Percentiles rank a stretch among this genome's conserved stretches.
Conservation (phyloP, 1,140 invertebrate genomes). For the Ips nitidus region DNA sequence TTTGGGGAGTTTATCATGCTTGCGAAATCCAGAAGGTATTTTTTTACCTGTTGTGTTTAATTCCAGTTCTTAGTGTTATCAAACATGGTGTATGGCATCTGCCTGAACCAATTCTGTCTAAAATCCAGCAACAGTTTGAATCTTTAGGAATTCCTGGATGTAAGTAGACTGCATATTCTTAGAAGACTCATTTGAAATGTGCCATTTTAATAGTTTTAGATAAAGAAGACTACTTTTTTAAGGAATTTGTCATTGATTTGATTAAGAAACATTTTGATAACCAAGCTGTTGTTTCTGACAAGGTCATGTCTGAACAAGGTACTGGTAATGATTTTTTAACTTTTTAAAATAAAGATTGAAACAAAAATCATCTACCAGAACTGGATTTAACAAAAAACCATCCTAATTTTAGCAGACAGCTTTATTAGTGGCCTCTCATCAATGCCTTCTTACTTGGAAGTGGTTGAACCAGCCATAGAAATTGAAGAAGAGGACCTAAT, state of each 20-base stretch:
- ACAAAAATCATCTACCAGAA: neutral
- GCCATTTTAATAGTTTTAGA: neutral
- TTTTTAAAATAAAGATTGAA: neutral
- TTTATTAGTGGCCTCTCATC: constrained; percentile 41
- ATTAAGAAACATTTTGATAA: neutral
- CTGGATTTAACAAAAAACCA: neutral
- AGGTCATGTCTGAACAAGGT: too few relatives aligned
- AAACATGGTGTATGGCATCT: neutral
- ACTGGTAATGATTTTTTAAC: neutral
- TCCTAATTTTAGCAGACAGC: constrained; percentile 45
- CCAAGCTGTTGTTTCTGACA: neutral
- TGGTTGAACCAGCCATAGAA: constrained; percentile 36
- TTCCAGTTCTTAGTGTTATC: constrained; percentile 1
- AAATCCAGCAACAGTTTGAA: neutral
- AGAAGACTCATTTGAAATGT: neutral
- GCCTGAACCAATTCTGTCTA: neutral
- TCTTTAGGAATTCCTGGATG: constrained; percentile 12
- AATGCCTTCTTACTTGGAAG: constrained; percentile 48
- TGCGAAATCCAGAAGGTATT: neutral
- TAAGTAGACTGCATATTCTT: constrained; percentile 10
- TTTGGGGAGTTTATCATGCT: neutral
- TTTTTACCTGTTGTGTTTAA: neutral
- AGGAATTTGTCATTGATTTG: neutral
- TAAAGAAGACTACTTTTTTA: constrained; percentile 7
- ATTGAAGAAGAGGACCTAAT: constrained; percentile 47